These are phyloP conservation scores for Bathynomus jamesi DNA, from an alignment of 1,140 invertebrate genomes.

Conservation along the genomic window DNA sequence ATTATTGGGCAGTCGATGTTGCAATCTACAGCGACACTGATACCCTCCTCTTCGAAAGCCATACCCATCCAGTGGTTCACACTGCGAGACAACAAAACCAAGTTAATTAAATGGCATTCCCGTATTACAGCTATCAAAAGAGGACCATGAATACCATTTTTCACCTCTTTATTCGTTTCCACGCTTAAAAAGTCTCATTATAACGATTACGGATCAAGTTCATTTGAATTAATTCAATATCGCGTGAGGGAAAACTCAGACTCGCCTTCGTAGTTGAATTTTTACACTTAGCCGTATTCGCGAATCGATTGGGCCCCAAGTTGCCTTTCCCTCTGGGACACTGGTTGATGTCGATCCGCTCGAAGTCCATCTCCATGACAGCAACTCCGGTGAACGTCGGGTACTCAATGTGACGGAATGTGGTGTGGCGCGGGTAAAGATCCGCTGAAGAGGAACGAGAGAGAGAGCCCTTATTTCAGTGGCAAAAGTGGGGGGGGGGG, in stretches of 20 bases:
- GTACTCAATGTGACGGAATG: conserved; percentile 90
- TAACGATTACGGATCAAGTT: no score
- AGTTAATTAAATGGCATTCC: no score
- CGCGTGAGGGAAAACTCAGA: no score
- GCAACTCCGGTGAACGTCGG: conserved; percentile 85
- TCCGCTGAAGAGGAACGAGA: conserved; percentile 51
- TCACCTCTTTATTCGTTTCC: no score
- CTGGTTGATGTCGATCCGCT: conserved; percentile 95
- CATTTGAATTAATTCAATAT: no score
- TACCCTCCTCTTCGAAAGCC: conserved; percentile 92
- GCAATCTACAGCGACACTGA: conserved; percentile 86
- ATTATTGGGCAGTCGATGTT: conserved; percentile 74
- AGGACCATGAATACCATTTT: no score
- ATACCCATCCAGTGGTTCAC: conserved; percentile 92
- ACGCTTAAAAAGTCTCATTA: no score
- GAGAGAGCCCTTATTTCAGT: not conserved
- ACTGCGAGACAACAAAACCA: conserved; percentile 51
- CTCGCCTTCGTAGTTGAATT: conserved; percentile 77
- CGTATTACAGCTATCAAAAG: no score
- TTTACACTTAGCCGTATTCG: conserved; percentile 74
- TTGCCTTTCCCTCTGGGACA: conserved; percentile 85
- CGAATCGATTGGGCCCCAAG: conserved; percentile 78
- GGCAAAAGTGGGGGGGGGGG: no score
- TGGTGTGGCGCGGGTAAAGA: conserved; percentile 88
- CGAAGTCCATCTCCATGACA: conserved; percentile 93